phyloP scores from a whole-genome alignment of 2,113 vertebrate genomes.

The Orthonyx spaldingii region DNA sequence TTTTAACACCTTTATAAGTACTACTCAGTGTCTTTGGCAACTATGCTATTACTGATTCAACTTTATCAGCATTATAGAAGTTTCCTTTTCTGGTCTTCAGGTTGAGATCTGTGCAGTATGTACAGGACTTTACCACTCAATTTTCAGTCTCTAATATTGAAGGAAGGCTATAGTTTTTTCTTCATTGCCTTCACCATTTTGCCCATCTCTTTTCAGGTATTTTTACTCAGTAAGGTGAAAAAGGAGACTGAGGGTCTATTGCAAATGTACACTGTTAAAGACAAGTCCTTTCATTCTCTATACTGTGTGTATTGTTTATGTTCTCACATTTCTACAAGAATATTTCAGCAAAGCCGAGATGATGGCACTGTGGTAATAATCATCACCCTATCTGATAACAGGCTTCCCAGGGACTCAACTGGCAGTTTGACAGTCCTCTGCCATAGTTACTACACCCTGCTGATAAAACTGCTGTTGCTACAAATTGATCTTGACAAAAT shows the following conservation, averaged over 20 bases:
- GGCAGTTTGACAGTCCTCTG: conserved; percentile 36
- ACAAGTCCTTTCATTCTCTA: not conserved
- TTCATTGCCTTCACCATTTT: not conserved
- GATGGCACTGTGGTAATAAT: not conserved
- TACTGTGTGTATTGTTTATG: not conserved
- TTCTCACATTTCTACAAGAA: not conserved
- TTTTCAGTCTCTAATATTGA: not conserved
- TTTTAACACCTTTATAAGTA: not conserved
- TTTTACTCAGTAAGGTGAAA: not conserved
- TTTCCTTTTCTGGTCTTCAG: not conserved
- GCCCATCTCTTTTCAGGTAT: not conserved
- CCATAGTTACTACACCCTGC: conserved; percentile 2
- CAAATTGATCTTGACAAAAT: conserved; percentile 35
- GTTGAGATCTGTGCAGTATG: not conserved
- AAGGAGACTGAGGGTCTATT: not conserved
- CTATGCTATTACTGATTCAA: not conserved
- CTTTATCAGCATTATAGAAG: not conserved
- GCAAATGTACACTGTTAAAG: not conserved
- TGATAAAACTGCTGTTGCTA: conserved; percentile 43
- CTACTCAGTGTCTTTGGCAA: not conserved
- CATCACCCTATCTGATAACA: not conserved
- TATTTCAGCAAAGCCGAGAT: not conserved
- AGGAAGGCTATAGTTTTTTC: not conserved
- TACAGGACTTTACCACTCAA: not conserved
- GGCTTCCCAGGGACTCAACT: conserved; percentile 12